These are phyloP conservation scores for Neoniphon sammara DNA, from an alignment of 2,797 vertebrate genomes.

Conservation along the genomic window DNA sequence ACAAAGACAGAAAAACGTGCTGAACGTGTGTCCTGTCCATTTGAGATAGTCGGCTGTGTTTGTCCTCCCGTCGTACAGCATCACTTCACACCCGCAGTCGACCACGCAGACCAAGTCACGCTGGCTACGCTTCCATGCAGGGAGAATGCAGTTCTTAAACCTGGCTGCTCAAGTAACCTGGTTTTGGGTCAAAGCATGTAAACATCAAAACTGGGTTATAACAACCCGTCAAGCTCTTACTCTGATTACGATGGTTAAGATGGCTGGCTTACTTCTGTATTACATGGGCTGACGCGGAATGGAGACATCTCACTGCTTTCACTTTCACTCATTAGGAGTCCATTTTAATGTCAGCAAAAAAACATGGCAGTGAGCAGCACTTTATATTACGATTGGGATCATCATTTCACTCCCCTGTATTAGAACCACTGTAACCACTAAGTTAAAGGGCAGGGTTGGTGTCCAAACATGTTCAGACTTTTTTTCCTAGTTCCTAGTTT, in stretches of 20 bases:
- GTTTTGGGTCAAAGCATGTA: background rate
- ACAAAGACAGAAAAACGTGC: background rate
- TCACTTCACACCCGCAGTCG: too few relatives aligned
- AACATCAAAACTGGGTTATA: background rate
- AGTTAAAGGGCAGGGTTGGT: too few relatives aligned
- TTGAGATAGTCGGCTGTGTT: background rate
- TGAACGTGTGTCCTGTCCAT: background rate
- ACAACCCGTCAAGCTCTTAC: background rate
- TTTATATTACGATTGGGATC: background rate
- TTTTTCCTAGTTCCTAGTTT: too few relatives aligned
- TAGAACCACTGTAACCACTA: background rate
- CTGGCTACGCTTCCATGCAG: slow-evolving; percentile 2
- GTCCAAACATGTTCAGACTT: background rate
- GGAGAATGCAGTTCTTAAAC: slow-evolving; percentile 1
- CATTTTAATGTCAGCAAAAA: background rate
- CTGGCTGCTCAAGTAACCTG: background rate
- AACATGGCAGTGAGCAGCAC: background rate
- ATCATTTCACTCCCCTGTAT: background rate
- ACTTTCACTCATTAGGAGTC: background rate
- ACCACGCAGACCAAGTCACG: background rate
- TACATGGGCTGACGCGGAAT: too few relatives aligned
- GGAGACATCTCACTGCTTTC: too few relatives aligned
- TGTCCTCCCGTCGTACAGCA: background rate
- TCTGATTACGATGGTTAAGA: background rate
- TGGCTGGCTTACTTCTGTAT: background rate